Percentiles rank a stretch among this genome's conserved stretches.
Conservation (phyloP, 2,888 invertebrate genomes). For the Nomada fucata region DNA sequence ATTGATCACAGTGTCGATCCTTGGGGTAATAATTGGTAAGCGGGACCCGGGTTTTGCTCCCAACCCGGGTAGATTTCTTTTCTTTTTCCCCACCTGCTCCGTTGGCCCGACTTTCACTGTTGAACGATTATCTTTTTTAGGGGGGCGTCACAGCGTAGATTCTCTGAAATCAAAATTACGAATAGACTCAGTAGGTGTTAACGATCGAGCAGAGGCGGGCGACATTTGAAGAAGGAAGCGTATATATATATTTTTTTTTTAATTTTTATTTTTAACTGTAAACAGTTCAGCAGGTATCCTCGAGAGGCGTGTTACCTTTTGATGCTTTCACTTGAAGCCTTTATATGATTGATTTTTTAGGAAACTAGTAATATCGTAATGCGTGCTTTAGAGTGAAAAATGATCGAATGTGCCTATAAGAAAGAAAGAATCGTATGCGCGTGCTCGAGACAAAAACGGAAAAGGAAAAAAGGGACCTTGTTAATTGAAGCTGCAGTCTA, state of each 20-base stretch:
- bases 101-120: conserved; percentile 12
- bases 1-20: conserved; percentile 8
- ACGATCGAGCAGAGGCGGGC: conserved; percentile 22
- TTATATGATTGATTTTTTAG: too few relatives aligned
- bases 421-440: neutral
- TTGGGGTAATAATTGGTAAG: conserved; percentile 3
- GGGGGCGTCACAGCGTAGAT: neutral
- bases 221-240: neutral
- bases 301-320: too few relatives aligned
- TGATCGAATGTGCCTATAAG: conserved; percentile 29
- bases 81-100: neutral
- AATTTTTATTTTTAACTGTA: neutral
- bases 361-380: conserved; percentile 1
- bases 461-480: neutral
- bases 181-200: conserved; percentile 43
- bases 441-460: conserved; percentile 1
- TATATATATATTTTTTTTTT: conserved; percentile 1
- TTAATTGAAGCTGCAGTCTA: conserved; percentile 44
- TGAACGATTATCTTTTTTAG: neutral
- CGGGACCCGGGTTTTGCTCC: neutral
- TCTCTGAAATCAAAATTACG: conserved; percentile 48
- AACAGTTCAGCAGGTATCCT: too few relatives aligned
- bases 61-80: neutral
- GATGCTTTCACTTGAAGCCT: too few relatives aligned
- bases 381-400: conserved; percentile 35